A percentile compares a stretch with the other conserved stretches of the same genome.
Evolutionary conservation across 2,113 vertebrate species (phyloP).

Genomic region (Meriones unguiculatus): DNA sequence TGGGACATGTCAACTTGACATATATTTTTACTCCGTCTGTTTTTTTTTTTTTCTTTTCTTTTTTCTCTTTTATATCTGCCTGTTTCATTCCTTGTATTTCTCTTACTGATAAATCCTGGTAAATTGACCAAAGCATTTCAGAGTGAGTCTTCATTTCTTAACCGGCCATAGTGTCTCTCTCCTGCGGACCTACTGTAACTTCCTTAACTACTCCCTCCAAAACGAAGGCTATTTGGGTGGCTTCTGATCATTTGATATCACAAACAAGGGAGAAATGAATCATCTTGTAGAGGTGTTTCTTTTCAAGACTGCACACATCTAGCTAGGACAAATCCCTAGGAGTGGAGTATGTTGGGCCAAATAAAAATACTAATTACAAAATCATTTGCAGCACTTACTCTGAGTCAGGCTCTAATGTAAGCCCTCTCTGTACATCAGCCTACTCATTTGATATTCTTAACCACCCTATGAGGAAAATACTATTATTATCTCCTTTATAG

Average conservation of each 20-base stretch:
- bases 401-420: background rate
- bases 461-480: background rate
- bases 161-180: background rate
- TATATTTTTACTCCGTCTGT: background rate
- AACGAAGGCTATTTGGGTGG: background rate
- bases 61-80: background rate
- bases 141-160: background rate
- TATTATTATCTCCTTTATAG: slow-evolving; percentile 25
- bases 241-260: slow-evolving; percentile 18
- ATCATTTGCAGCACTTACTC: background rate
- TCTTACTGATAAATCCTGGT: background rate
- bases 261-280: slow-evolving; percentile 7
- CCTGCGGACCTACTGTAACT: background rate
- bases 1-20: background rate
- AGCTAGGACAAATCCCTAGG: slow-evolving; percentile 22
- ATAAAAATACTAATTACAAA: slow-evolving; percentile 37
- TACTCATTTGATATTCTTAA: background rate
- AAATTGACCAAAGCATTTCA: background rate
- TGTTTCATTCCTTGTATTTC: background rate
- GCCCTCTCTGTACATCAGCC: background rate
- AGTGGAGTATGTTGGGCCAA: background rate
- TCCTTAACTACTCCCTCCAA: background rate
- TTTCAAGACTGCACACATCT: background rate
- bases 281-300: background rate
- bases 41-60: background rate